phyloP scores from a whole-genome alignment of 2,113 vertebrate genomes.

The Ochotona curzoniae region DNA sequence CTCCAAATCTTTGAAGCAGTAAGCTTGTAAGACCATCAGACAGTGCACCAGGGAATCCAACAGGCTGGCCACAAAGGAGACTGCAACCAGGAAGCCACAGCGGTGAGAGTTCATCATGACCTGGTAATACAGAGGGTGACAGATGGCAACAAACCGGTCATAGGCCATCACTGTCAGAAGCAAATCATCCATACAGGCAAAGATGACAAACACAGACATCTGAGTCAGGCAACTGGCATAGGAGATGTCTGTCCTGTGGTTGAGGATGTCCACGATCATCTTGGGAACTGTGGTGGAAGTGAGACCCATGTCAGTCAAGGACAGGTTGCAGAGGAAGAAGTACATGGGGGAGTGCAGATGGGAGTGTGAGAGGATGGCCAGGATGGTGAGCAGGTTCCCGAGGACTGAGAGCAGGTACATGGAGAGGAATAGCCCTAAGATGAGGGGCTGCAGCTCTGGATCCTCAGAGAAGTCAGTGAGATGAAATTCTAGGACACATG shows the following conservation, averaged over 20 bases:
- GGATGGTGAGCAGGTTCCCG: neutral
- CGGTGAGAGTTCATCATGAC: neutral
- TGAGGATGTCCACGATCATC: neutral
- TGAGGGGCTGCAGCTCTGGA: neutral
- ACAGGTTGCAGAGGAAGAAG: neutral
- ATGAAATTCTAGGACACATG: neutral
- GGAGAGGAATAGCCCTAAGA: neutral
- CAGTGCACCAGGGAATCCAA: neutral
- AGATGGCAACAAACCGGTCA: neutral
- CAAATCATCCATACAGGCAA: neutral
- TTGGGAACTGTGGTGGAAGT: constrained; percentile 10
- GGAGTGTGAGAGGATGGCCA: neutral
- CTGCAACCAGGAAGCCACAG: neutral
- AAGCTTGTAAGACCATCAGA: neutral
- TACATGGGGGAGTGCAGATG: neutral
- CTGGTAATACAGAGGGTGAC: neutral
- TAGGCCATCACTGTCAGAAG: neutral
- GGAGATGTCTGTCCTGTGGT: neutral
- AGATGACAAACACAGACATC: neutral
- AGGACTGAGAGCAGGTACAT: neutral
- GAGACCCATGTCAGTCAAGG: neutral
- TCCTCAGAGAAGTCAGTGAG: neutral
- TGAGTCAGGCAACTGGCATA: neutral
- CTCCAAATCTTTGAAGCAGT: neutral
- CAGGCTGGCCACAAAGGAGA: neutral